Percentiles rank a stretch among this genome's conserved stretches.
Conservation (phyloP, 2,888 invertebrate genomes). For the Brenthis hecate region DNA sequence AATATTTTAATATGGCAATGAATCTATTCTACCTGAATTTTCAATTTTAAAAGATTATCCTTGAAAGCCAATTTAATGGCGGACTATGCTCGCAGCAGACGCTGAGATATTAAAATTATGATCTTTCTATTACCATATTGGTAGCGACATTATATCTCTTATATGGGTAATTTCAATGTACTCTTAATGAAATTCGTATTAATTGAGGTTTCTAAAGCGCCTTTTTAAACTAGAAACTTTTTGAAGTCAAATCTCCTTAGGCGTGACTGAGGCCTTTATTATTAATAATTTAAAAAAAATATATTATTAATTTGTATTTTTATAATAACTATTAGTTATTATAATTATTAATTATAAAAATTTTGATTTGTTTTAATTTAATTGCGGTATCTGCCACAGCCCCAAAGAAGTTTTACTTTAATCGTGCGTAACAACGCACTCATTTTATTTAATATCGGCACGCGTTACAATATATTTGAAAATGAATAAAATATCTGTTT, state of each 20-base stretch:
- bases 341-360: not conserved
- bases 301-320: not conserved
- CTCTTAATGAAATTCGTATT: not conserved
- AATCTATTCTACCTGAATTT: constrained; percentile 21
- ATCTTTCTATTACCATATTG: constrained; percentile 29
- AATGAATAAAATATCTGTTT: constrained; percentile 2
- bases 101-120: constrained; percentile 26
- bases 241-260: no score
- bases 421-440: no score
- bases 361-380: no score
- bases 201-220: no score
- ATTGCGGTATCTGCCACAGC: no score
- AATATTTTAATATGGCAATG: constrained; percentile 4
- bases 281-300: no score
- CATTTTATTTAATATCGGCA: constrained; percentile 13
- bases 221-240: no score
- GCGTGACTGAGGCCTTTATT: no score
- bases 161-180: constrained; percentile 1
- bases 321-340: not conserved
- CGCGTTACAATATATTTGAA: constrained; percentile 18
- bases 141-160: constrained; percentile 4
- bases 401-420: no score
- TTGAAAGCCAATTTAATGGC: constrained; percentile 25
- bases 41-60: constrained; percentile 24
- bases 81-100: constrained; percentile 23